Evolutionary conservation across 1,140 invertebrate species (phyloP).

Genomic region (Brachystomella parvula): DNA sequence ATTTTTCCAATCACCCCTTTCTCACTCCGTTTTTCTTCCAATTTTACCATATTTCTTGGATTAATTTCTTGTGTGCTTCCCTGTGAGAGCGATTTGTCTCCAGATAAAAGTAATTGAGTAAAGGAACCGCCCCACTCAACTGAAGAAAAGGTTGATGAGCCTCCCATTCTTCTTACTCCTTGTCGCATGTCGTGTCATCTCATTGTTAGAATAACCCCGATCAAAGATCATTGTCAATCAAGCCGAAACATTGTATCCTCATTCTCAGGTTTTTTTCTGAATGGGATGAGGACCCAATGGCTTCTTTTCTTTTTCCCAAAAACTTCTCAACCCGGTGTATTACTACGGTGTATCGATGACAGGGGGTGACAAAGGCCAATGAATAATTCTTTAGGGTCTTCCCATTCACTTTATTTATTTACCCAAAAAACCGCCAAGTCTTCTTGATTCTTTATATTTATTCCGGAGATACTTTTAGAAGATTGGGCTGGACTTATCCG

Average conservation of each 20-base stretch:
- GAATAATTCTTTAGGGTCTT: neutral
- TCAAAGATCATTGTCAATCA: neutral
- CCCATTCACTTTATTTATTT: neutral
- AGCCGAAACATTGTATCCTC: neutral
- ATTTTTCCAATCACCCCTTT: too few relatives aligned
- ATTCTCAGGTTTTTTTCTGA: neutral
- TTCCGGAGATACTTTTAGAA: too few relatives aligned
- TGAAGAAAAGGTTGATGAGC: constrained; percentile 14
- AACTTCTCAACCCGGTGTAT: neutral
- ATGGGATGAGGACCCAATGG: neutral
- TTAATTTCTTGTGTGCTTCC: constrained; percentile 3
- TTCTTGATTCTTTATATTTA: neutral
- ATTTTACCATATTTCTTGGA: too few relatives aligned
- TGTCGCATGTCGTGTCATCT: constrained; percentile 1
- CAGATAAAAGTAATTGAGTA: constrained; percentile 9
- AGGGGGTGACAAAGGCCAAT: constrained; percentile 2
- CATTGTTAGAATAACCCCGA: constrained; percentile 8
- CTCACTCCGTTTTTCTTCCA: too few relatives aligned
- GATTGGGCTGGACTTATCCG: too few relatives aligned
- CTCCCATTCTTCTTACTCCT: neutral
- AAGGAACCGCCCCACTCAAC: constrained; percentile 19
- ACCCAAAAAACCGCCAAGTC: neutral
- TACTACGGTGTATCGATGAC: neutral
- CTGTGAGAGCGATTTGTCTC: neutral
- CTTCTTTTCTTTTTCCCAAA: neutral